Base-by-base conservation (phyloP, 2,888 invertebrate species). In the Limnephilus lunatus region DNA sequence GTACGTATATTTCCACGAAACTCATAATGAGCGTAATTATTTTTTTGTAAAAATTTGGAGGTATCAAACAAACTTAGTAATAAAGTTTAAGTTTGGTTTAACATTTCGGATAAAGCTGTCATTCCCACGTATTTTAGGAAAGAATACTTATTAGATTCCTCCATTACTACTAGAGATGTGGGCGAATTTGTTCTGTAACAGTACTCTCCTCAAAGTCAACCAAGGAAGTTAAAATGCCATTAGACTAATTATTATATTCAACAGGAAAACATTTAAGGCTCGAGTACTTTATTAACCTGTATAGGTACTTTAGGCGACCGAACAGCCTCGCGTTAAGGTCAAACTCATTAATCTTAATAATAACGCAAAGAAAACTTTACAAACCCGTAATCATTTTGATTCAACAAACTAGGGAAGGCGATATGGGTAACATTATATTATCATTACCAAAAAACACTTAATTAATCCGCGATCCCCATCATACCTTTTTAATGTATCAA, bases 211-310 rank as follows among this genome's bases (percentile, higher is more conserved):
- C 68, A 68, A 68, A 68, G 53, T 53, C 53, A 53, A 19, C 53
- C 53, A 53, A 19, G 53, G 53, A 53, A 53, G 68, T 68, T 68
- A n/a, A 68, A 68, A 68, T 68, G 68, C 68, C 68, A 68, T 68
- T 68, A 68, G 68, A 68, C 68, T 68, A 68, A 68, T 68, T 68
- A 68, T 68, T 68, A 68, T 25, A 68, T 68, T 68, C 68, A 68
- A 68, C 68, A 68, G 68, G 68, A 68, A 68, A 68, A 68, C n/a
- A 68, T 68, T 68, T 68, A 68, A 68, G 68, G 68, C 68, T 68
- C 68, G n/a, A 68, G 68, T 68, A n/a, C 68, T 68, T 68, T 68
- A 68, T 68, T 68, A 68, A 68, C 68, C 68, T 68, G 68, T 68
- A 68, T 68, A n/a, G 7, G n/a, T 25, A 68, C 68, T 7, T 68